Evolutionary conservation across 2,888 invertebrate species (phyloP).

Genomic region (Agrotis ipsilon): DNA sequence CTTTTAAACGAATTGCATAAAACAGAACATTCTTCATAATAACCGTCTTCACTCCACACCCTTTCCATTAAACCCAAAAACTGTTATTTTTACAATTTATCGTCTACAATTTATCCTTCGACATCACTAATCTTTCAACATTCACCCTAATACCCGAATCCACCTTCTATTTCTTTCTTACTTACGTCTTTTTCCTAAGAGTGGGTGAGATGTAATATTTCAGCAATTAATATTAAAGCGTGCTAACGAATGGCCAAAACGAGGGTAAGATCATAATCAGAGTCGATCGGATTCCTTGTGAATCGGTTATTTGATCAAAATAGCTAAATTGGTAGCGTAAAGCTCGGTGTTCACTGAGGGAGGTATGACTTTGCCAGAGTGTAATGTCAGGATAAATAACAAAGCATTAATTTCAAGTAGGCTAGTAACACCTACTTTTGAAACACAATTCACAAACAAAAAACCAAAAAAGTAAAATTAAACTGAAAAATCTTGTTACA

Average conservation of each 20-base stretch:
- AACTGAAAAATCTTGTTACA: too few species aligned
- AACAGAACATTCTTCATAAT: conserved; percentile 2
- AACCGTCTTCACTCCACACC: background rate
- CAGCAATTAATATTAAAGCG: conserved; percentile 68
- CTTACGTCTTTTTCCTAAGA: background rate
- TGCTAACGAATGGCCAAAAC: conserved; percentile 64
- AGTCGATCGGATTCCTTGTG: conserved; percentile 64
- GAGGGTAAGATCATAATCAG: conserved; percentile 65
- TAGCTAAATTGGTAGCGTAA: conserved; percentile 63
- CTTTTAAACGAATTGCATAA: background rate
- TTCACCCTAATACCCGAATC: conserved; percentile 55
- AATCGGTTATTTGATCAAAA: conserved; percentile 68
- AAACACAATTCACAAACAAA: background rate
- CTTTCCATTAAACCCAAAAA: conserved; percentile 44
- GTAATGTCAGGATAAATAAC: too few species aligned
- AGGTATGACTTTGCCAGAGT: background rate
- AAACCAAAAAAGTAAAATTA: too few species aligned
- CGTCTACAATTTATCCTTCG: conserved; percentile 45
- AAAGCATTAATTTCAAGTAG: too few species aligned
- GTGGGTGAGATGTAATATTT: conserved; percentile 44
- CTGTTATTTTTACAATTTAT: conserved; percentile 52
- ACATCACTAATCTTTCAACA: conserved; percentile 62
- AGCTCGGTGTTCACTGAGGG: conserved; percentile 37
- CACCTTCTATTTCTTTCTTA: conserved; percentile 32
- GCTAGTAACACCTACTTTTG: too few species aligned